Base-by-base conservation (phyloP, 2,888 invertebrate genomes). In the Yponomeuta cagnagella region DNA sequence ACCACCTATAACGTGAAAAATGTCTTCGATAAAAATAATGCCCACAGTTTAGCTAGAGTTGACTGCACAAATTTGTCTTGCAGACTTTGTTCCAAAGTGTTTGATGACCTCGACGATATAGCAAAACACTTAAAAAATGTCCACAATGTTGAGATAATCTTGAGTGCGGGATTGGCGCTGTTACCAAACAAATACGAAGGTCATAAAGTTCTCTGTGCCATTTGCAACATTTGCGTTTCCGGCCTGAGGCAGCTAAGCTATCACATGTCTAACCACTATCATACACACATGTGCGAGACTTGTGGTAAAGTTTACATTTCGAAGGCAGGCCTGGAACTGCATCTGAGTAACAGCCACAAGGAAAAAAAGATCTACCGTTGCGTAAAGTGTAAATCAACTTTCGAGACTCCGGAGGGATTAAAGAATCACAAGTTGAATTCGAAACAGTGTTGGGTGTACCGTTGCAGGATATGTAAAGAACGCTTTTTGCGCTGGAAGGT, bases 391-490 rank as follows among this genome's bases (percentile, higher is more conserved):
- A 79, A 77, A 70, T 72, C 71, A 9, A 70, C 72, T 5, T 82
- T 82, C 70, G 73, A 73, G 37, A 74, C 76, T 6, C 33, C 72
- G 1, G 76, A 78, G 31, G 77, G 75, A 6, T 77, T 77, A 63
- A 73, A 74, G 30, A 74, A 74, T 8, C 82, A 82, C 71, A 67
- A 77, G 48, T 71, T 71, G 2, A 73, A 74, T 2, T 78, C 79
- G 2, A 75, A 74, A 0, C 72, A 72, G 12, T 82, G 82, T 68
- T 79, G 80, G 74, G 72, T 72, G 69, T 77, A 79, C 71, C 23
- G 75, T 1, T 82, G 82, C 70, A 75, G 72, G 10, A 64, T 76
- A 5, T 82, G 82, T 48, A 75, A 74, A 0, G 76, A 78, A 15
- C 72, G 81, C 67, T 82, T 82, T 64, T 69, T 76, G 1, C 76